A percentile compares a stretch with the other conserved stretches of the same genome.
These are phyloP conservation scores for Drosophila jambulina DNA, from an alignment of 1,140 invertebrate genomes.

Conservation along the genomic window DNA sequence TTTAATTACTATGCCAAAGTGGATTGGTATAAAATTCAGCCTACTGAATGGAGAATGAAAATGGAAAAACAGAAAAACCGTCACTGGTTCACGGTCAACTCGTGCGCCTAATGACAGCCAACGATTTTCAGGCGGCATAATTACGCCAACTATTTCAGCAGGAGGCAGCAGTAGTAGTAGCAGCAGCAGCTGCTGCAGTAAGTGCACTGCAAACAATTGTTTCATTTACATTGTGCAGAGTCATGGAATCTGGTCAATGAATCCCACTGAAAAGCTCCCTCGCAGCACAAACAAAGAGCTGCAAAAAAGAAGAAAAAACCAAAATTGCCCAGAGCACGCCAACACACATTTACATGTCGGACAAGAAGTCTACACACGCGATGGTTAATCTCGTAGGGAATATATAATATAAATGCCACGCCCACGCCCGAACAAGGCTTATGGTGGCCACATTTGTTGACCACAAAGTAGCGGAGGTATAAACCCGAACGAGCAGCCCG, in stretches of 20 bases:
- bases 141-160: conserved; percentile 49
- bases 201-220: conserved; percentile 40
- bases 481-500: conserved; percentile 15
- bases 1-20: conserved; percentile 47
- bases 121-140: conserved; percentile 60
- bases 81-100: conserved; percentile 80
- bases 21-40: conserved; percentile 26
- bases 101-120: conserved; percentile 73
- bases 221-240: conserved; percentile 69
- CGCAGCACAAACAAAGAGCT: conserved; percentile 3
- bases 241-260: conserved; percentile 79
- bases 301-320: conserved; percentile 22
- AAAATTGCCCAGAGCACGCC: conserved; percentile 58
- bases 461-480: conserved; percentile 34
- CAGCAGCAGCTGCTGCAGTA: background rate
- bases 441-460: conserved; percentile 50
- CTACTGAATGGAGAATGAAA: conserved; percentile 23
- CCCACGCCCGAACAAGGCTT: conserved; percentile 42
- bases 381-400: conserved; percentile 28
- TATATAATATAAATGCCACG: conserved; percentile 39
- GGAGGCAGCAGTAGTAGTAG: background rate
- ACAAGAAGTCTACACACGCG: conserved; percentile 46
- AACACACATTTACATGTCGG: conserved; percentile 33
- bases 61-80: conserved; percentile 30
- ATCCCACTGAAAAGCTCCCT: conserved; percentile 58